These are phyloP conservation scores for Aphodius granarius DNA, from an alignment of 2,888 invertebrate genomes.

Conservation along the genomic window DNA sequence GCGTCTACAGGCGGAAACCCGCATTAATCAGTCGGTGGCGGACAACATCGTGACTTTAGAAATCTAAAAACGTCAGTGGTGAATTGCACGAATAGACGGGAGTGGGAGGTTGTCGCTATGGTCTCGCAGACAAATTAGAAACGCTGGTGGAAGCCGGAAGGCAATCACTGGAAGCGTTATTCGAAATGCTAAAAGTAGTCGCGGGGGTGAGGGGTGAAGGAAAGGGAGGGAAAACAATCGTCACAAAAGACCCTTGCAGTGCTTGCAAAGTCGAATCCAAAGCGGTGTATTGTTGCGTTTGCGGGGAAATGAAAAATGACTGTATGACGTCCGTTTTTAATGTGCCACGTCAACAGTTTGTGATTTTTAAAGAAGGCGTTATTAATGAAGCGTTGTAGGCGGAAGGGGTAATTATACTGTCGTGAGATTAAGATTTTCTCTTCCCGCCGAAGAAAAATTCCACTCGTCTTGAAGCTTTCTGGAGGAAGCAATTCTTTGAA, in stretches of 20 bases:
- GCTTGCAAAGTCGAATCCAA: background rate
- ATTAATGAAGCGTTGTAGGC: background rate
- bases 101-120: background rate
- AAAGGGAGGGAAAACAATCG: background rate
- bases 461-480: too few relatives aligned
- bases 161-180: background rate
- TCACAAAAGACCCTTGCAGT: background rate
- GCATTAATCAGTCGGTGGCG: background rate
- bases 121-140: background rate
- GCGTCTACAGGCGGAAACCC: background rate
- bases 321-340: background rate
- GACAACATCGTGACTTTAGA: background rate
- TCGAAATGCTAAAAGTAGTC: background rate
- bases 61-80: background rate
- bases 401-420: background rate
- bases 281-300: background rate
- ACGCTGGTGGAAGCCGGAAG: background rate
- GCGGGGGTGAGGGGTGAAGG: background rate
- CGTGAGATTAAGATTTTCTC: too few relatives aligned
- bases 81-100: background rate
- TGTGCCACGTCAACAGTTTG: background rate
- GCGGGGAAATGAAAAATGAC: background rate
- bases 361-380: background rate
- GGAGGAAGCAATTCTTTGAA: too few relatives aligned
- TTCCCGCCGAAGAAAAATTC: too few relatives aligned